Evolutionary conservation across 2,113 vertebrate genomes (phyloP).

Genomic region (Carettochelys insculpta): DNA sequence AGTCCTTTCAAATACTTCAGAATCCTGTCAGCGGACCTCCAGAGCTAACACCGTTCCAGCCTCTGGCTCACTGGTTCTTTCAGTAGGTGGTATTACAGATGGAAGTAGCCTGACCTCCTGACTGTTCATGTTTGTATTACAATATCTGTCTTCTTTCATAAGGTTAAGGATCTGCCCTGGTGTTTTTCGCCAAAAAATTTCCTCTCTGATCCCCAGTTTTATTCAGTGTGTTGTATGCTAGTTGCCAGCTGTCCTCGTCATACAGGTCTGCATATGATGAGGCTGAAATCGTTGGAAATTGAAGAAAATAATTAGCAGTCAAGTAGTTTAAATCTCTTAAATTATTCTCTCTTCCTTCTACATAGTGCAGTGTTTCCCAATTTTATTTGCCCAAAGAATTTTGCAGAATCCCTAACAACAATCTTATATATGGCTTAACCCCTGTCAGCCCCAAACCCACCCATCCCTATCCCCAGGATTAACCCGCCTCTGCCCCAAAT

Average conservation of each 20-base stretch:
- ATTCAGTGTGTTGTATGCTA: neutral
- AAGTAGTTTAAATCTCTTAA: neutral
- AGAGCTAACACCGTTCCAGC: neutral
- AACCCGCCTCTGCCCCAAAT: too few species aligned
- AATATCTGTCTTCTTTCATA: conserved; percentile 32
- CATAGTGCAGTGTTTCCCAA: neutral
- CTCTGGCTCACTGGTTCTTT: neutral
- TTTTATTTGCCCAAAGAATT: too few species aligned
- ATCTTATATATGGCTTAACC: too few species aligned
- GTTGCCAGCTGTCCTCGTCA: conserved; percentile 21
- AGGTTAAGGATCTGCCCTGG: conserved; percentile 22
- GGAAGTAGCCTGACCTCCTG: neutral
- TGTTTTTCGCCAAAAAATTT: conserved; percentile 28
- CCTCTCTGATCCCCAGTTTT: conserved; percentile 26
- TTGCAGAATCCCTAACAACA: too few species aligned
- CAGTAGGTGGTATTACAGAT: neutral
- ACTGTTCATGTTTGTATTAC: neutral
- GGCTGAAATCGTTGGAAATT: neutral
- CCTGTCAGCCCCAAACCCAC: too few species aligned
- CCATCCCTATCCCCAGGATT: too few species aligned
- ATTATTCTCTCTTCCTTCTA: neutral
- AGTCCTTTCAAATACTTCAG: neutral
- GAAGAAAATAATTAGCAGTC: conserved; percentile 4
- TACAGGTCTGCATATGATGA: conserved; percentile 12
- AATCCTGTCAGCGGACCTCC: neutral